Percentiles rank a stretch among this genome's conserved stretches.
These are phyloP conservation scores for Eumacrocentrus americanus DNA, from an alignment of 2,888 invertebrate genomes.

Conservation along the genomic window DNA sequence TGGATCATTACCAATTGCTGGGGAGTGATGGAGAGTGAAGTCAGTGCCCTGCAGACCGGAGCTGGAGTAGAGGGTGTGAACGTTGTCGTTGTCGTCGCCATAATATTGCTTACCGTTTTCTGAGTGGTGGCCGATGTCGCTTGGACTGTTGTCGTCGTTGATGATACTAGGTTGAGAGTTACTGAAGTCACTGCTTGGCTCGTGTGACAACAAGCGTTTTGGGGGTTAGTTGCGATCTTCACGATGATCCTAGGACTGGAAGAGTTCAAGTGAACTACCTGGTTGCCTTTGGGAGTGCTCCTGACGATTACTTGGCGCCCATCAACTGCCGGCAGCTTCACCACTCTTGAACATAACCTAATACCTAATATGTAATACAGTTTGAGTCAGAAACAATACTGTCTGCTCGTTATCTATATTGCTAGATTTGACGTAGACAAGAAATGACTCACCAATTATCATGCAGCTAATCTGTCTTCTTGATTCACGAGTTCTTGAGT, in stretches of 20 bases:
- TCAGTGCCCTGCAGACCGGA: conserved; percentile 80
- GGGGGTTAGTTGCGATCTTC: conserved; percentile 46
- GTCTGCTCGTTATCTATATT: no score
- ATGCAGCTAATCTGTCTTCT: no score
- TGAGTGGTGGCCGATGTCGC: conserved; percentile 38
- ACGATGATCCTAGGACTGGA: conserved; percentile 52
- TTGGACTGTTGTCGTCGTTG: conserved; percentile 39
- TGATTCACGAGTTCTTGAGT: no score
- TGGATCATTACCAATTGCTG: conserved; percentile 83
- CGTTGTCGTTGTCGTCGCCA: conserved; percentile 47
- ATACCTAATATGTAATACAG: no score
- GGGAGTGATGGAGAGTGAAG: conserved; percentile 78
- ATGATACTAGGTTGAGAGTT: conserved; percentile 33
- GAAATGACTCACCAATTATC: no score
- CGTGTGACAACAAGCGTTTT: conserved; percentile 42
- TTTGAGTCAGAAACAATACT: no score
- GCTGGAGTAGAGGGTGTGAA: conserved; percentile 34
- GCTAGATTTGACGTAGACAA: no score
- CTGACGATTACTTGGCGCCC: conserved; percentile 85
- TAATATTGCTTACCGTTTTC: conserved; percentile 16
- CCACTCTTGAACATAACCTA: no score
- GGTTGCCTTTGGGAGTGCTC: conserved; percentile 72
- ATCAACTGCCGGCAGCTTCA: conserved; percentile 82
- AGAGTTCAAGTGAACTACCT: conserved; percentile 67
- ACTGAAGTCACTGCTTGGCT: conserved; percentile 32